Conservation (phyloP, 1,140 invertebrate species). For the Papilio polyxenes region DNA sequence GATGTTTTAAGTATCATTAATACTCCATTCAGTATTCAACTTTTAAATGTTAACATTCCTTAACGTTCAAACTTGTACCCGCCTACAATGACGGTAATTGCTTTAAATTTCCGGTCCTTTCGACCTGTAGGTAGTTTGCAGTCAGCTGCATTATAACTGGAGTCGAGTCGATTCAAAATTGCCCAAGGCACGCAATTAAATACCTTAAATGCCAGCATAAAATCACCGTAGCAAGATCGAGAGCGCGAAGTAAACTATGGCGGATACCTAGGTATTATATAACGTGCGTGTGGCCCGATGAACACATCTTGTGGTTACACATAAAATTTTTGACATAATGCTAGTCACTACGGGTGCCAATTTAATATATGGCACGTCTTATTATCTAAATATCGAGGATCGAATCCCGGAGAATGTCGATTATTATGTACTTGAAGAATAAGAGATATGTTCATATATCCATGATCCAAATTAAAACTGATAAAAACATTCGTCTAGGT, state of each 20-base stretch:
- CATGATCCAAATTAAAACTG: too few relatives aligned
- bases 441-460: too few relatives aligned
- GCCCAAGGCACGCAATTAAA: conserved; percentile 38
- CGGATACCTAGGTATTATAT: conserved; percentile 33
- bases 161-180: conserved; percentile 32
- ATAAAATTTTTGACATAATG: background rate
- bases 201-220: conserved; percentile 38
- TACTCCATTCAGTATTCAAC: background rate
- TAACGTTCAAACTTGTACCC: conserved; percentile 26
- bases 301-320: background rate
- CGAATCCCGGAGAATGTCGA: background rate
- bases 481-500: background rate
- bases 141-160: conserved; percentile 34
- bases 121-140: conserved; percentile 26
- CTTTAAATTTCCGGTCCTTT: conserved; percentile 37
- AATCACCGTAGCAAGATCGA: conserved; percentile 31
- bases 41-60: conserved; percentile 34
- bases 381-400: background rate
- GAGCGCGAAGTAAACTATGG: conserved; percentile 25
- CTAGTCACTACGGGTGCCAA: background rate
- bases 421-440: background rate
- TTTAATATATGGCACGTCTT: background rate
- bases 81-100: conserved; percentile 30
- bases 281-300: conserved; percentile 2
- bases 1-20: background rate